Evolutionary conservation across 2,888 invertebrate genomes (phyloP).

Genomic region (Nomada goodeniana): DNA sequence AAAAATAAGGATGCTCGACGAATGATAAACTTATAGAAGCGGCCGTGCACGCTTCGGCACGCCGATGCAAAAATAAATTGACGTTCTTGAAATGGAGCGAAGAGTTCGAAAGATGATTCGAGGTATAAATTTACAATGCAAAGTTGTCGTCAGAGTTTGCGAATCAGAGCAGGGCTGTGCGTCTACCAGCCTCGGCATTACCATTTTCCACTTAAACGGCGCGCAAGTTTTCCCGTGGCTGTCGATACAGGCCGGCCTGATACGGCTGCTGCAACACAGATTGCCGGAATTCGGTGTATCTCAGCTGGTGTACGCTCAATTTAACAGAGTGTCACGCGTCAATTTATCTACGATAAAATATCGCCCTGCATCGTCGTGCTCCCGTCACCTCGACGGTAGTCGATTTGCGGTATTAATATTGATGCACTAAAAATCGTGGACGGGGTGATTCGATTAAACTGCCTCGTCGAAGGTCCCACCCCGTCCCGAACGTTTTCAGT

Average conservation of each 20-base stretch:
- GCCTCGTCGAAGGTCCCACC: not conserved
- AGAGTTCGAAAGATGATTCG: constrained; percentile 6
- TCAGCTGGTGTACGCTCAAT: constrained; percentile 51
- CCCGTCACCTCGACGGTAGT: constrained; percentile 19
- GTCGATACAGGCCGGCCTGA: constrained; percentile 37
- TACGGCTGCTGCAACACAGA: constrained; percentile 46
- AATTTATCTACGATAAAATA: constrained; percentile 60
- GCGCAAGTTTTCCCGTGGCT: constrained; percentile 41
- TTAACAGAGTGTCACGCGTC: constrained; percentile 59
- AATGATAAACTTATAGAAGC: constrained; percentile 17
- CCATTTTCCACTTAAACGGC: constrained; percentile 63
- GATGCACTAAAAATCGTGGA: constrained; percentile 32
- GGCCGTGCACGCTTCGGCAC: constrained; percentile 22
- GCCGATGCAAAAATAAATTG: constrained; percentile 21
- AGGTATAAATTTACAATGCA: constrained; percentile 64
- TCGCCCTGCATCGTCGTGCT: not conserved
- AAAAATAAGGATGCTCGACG: not conserved
- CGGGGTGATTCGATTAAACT: constrained; percentile 35
- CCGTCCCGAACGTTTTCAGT: not conserved
- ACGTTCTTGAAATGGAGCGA: constrained; percentile 33
- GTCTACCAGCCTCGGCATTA: constrained; percentile 47
- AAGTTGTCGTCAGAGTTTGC: constrained; percentile 31
- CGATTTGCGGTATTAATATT: constrained; percentile 41
- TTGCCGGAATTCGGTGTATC: constrained; percentile 49
- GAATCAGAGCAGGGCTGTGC: constrained; percentile 41